Evolutionary conservation across 2,888 invertebrate species (phyloP), one percentile per base, ranked within the genome.

Genomic region (Agrotis segetum): DNA sequence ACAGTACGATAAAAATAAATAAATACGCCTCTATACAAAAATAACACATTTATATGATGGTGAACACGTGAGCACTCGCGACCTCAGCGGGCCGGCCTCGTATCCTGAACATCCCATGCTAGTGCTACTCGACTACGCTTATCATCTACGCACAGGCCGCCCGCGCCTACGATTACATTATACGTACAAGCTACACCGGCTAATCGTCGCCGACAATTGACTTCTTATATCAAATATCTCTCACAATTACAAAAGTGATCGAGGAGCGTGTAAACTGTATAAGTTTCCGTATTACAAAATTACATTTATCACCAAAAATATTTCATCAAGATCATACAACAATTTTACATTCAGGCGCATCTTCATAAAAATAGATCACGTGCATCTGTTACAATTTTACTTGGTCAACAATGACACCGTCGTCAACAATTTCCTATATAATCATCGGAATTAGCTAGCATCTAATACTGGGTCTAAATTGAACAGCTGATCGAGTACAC

Each of bases 11-110:
- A 91, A 92, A 92, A 95, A 95, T 95, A 96, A 95, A 96, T 95
- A 95, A 94, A 95, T 95, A 95, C 94, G 93, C 92, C 91, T 95
- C 94, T 95, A 95, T 95, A 95, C 92, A 95, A 95, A 95, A 95
- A 95, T 94, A 95, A 95, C 91, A 91, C 92, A 93, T 93, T 92
- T 92, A 91, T 89, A 85, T 92, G 87, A 91, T 90, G 92, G 92
- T 95, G 95, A 96, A 95, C 95, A 95, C 95, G 91, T 92, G 94
- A 95, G 93, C 92, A 90, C 88, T 88, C 87, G 91, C 90, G 89
- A 91, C 88, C 89, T 82, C 85, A 84, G 85, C 89, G 87, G 88
- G 85, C 83, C 78, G 81, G 73, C 79, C 62, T 61, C 19, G 77
- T 66, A 76, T 82, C 80, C 81, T 78, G 85, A 84, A 75, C 82